These are phyloP conservation scores for Petrocephalus zakoni DNA, from an alignment of 2,113 vertebrate species.

Conservation along the genomic window DNA sequence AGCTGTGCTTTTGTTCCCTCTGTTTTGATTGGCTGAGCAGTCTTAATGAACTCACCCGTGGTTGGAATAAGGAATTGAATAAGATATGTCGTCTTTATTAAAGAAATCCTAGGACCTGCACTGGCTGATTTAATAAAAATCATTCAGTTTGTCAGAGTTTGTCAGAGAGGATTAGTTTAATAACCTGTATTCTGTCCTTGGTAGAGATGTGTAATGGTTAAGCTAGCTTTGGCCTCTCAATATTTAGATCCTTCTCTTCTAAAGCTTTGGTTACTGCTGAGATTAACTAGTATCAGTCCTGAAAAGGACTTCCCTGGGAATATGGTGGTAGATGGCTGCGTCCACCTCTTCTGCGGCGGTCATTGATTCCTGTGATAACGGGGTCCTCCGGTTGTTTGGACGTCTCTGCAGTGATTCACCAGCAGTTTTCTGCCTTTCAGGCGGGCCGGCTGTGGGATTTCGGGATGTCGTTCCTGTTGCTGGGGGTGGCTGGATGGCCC, in stretches of 20 bases:
- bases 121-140: neutral
- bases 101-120: neutral
- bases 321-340: neutral
- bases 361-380: neutral
- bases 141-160: neutral
- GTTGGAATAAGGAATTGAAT: neutral
- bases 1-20: neutral
- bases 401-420: neutral
- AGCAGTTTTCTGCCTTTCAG: neutral
- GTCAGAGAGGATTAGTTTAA: neutral
- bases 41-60: neutral
- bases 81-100: conserved; percentile 4
- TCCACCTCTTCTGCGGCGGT: neutral
- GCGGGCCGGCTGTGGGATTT: neutral
- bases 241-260: neutral
- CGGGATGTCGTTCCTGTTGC: neutral
- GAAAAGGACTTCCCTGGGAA: neutral
- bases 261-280: neutral
- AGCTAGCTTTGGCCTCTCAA: neutral
- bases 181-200: neutral
- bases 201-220: neutral
- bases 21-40: neutral
- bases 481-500: neutral
- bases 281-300: neutral
- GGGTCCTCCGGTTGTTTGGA: neutral